Evolutionary conservation across 2,888 invertebrate genomes (phyloP).

Genomic region (Hypselothyrea guttata): DNA sequence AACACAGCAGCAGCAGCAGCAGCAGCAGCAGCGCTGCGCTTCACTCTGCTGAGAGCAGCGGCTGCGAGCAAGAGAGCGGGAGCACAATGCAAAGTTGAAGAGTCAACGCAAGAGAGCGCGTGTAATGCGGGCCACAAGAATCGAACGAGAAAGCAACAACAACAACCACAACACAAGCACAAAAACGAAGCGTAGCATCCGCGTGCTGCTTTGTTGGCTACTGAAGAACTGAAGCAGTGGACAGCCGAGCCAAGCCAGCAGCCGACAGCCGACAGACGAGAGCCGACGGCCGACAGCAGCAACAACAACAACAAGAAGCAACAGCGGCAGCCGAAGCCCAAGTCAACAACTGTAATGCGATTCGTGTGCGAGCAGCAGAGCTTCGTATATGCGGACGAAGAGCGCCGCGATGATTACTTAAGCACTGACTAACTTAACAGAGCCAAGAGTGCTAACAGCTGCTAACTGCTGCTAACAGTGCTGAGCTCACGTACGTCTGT

Average conservation of each 20-base stretch:
- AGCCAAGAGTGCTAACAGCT: conserved; percentile 51
- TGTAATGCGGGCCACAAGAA: conserved; percentile 52
- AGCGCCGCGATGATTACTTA: too few relatives aligned
- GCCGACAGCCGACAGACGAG: conserved; percentile 16
- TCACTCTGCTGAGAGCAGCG: conserved; percentile 8
- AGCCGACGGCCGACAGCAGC: conserved; percentile 20
- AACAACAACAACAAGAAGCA: too few relatives aligned
- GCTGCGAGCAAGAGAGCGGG: conserved; percentile 11
- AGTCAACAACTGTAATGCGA: conserved; percentile 51
- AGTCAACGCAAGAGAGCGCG: conserved; percentile 34
- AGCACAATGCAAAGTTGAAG: too few relatives aligned
- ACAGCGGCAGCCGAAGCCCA: conserved; percentile 55
- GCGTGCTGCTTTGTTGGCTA: conserved; percentile 70
- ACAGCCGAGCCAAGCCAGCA: conserved; percentile 41
- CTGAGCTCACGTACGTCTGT: conserved; percentile 44
- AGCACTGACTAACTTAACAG: conserved; percentile 62
- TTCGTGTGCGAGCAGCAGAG: conserved; percentile 47
- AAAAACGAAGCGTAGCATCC: conserved; percentile 73
- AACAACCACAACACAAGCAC: conserved; percentile 44
- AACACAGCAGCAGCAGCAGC: conserved; percentile 50
- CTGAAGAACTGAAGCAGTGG: conserved; percentile 69
- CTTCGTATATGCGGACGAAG: conserved; percentile 59
- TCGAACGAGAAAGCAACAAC: conserved; percentile 53
- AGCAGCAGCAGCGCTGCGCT: conserved; percentile 16
- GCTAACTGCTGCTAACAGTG: conserved; percentile 58